phyloP scores from a whole-genome alignment of 2,888 invertebrate genomes.

The Drosophila silvestris region DNA sequence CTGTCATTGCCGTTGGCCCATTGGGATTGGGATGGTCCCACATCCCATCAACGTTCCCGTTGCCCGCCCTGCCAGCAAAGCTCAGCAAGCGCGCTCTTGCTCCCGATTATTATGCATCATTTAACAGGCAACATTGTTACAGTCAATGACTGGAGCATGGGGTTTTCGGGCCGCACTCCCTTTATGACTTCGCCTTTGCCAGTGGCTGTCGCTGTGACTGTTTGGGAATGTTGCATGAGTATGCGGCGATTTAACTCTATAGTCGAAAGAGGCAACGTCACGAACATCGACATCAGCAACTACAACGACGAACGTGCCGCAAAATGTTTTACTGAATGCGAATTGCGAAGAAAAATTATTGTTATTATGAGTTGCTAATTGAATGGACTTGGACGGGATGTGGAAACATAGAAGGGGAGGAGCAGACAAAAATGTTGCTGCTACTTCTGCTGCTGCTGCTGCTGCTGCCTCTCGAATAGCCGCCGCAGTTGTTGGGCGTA shows the following conservation, averaged over 20 bases:
- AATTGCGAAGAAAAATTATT: constrained; percentile 78
- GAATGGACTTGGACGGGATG: constrained; percentile 68
- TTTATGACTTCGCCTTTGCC: constrained; percentile 2
- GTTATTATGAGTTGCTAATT: constrained; percentile 81
- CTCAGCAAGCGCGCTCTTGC: constrained; percentile 65
- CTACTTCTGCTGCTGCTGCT: constrained; percentile 22
- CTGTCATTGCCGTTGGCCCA: constrained; percentile 44
- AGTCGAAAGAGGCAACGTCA: constrained; percentile 61
- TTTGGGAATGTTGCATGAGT: neutral
- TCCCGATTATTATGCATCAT: constrained; percentile 80
- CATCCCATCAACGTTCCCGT: constrained; percentile 45
- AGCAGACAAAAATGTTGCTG: constrained; percentile 27
- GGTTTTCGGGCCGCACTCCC: constrained; percentile 13
- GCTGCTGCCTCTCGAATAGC: constrained; percentile 22
- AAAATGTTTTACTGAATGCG: constrained; percentile 77
- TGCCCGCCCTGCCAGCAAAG: constrained; percentile 51
- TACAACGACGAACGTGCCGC: constrained; percentile 65
- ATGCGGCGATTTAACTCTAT: neutral
- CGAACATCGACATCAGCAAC: constrained; percentile 52
- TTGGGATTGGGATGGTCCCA: constrained; percentile 60
- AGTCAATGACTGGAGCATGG: constrained; percentile 67
- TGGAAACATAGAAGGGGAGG: constrained; percentile 28
- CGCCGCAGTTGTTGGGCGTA: constrained; percentile 13
- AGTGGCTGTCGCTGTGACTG: constrained; percentile 6
- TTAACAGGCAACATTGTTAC: constrained; percentile 80